Evolutionary conservation across 2,113 vertebrate genomes (phyloP).

Genomic region (Ictidomys tridecemlineatus): DNA sequence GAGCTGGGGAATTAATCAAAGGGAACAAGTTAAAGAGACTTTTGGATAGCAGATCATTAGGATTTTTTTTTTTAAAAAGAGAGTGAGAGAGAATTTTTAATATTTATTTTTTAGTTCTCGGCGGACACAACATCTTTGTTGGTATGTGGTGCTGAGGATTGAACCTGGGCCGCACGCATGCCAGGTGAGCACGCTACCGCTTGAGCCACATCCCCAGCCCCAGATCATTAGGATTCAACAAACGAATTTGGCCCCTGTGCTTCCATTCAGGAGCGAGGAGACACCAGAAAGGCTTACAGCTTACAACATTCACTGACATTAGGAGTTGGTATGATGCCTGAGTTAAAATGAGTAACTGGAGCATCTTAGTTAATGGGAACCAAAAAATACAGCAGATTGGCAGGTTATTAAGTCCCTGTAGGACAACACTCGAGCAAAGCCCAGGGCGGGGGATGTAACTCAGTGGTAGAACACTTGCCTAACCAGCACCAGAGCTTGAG

Average conservation of each 20-base stretch:
- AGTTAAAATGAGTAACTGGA: conserved; percentile 30
- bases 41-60: neutral
- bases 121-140: too few relatives aligned
- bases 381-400: neutral
- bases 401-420: neutral
- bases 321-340: neutral
- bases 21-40: neutral
- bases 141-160: too few relatives aligned
- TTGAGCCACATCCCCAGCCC: too few relatives aligned
- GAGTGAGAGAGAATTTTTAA: too few relatives aligned
- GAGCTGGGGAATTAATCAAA: neutral
- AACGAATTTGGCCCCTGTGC: neutral
- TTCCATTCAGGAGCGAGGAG: neutral
- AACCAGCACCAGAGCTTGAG: too few relatives aligned
- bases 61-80: too few relatives aligned
- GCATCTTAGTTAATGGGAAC: neutral
- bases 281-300: neutral
- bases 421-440: conserved; percentile 1
- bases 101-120: too few relatives aligned
- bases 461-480: neutral
- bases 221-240: conserved; percentile 23
- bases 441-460: neutral
- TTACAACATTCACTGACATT: neutral
- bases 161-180: too few relatives aligned
- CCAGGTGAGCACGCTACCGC: too few relatives aligned